These are phyloP conservation scores for Typhlichthys subterraneus DNA, from an alignment of 2,797 vertebrate genomes.

Conservation along the genomic window DNA sequence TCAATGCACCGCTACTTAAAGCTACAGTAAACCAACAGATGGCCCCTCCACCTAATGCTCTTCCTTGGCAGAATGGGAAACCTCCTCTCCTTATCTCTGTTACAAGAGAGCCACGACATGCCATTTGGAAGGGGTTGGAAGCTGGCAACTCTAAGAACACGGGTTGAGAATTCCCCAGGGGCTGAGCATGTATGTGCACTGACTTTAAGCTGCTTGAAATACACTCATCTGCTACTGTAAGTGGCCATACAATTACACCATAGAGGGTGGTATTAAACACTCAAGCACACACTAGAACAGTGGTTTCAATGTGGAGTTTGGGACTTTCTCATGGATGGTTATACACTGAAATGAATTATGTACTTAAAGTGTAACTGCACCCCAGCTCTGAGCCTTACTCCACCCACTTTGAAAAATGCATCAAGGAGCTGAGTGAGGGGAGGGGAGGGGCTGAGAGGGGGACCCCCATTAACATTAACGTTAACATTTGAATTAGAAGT, in stretches of 20 bases:
- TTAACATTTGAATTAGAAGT: too few relatives aligned
- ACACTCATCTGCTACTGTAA: constrained; percentile 62
- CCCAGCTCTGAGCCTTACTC: too few relatives aligned
- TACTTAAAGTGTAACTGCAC: too few relatives aligned
- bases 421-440: too few relatives aligned
- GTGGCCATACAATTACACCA: constrained; percentile 68
- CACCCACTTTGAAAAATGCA: too few relatives aligned
- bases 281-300: constrained; percentile 31
- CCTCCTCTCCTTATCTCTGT: constrained; percentile 38
- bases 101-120: constrained; percentile 47
- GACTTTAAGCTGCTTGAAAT: constrained; percentile 64
- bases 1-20: constrained; percentile 16
- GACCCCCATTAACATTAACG: too few relatives aligned
- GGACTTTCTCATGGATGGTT: too few relatives aligned
- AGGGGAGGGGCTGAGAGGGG: too few relatives aligned
- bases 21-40: constrained; percentile 41
- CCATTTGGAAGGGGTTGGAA: constrained; percentile 47
- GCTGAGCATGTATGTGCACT: constrained; percentile 35
- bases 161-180: constrained; percentile 56
- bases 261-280: constrained; percentile 42
- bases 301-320: too few relatives aligned
- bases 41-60: constrained; percentile 23
- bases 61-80: constrained; percentile 37
- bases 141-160: constrained; percentile 53
- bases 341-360: too few relatives aligned